Evolutionary conservation across 2,113 vertebrate species (phyloP).

Genomic region (Vimba vimba): DNA sequence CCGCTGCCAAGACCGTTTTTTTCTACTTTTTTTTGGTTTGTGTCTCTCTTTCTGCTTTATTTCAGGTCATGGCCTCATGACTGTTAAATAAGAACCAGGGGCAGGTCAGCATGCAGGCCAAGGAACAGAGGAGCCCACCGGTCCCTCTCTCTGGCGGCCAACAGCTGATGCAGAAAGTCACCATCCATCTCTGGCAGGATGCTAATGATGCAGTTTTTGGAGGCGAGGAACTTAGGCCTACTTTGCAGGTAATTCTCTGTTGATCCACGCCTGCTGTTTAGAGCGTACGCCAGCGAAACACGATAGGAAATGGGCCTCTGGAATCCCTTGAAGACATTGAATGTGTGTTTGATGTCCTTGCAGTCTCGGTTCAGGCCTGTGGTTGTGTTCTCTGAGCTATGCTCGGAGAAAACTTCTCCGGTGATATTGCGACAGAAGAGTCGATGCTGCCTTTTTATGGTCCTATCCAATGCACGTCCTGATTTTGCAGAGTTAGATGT

Average conservation of each 20-base stretch:
- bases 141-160: constrained; percentile 66
- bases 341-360: constrained; percentile 71
- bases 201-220: constrained; percentile 74
- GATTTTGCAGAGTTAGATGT: too few species aligned
- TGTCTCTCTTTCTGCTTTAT: constrained; percentile 38
- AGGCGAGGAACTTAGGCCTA: constrained; percentile 61
- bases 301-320: constrained; percentile 55
- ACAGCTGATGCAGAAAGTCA: constrained; percentile 76
- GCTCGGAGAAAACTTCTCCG: constrained; percentile 55
- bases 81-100: constrained; percentile 84
- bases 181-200: constrained; percentile 79
- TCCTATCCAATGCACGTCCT: constrained; percentile 26
- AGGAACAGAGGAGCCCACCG: constrained; percentile 67
- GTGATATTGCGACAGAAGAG: constrained; percentile 42
- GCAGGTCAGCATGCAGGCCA: constrained; percentile 75
- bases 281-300: constrained; percentile 61
- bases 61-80: constrained; percentile 76
- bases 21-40: constrained; percentile 54
- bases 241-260: constrained; percentile 66
- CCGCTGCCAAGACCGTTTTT: constrained; percentile 75
- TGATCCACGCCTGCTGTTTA: constrained; percentile 63
- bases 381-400: constrained; percentile 67
- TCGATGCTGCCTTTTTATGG: constrained; percentile 35
- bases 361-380: constrained; percentile 58
- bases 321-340: constrained; percentile 61